These are phyloP conservation scores for Tachysurus vachellii DNA, from an alignment of 2,113 vertebrate genomes.

Conservation along the genomic window DNA sequence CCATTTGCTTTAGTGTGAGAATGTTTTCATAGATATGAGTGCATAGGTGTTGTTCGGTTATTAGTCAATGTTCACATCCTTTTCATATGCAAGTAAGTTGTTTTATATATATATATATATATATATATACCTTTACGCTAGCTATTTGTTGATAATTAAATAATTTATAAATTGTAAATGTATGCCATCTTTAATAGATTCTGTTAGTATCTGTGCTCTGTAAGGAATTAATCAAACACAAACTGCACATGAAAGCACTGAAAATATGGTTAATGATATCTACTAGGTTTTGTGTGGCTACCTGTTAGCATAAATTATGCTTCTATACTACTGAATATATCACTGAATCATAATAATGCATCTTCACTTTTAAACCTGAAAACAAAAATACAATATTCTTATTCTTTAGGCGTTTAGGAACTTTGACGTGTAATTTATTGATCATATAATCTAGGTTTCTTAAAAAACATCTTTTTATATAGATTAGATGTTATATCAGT, in stretches of 20 bases:
- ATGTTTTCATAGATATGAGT: neutral
- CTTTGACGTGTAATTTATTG: neutral
- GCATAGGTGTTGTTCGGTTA: neutral
- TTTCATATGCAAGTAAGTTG: neutral
- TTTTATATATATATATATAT: too few relatives aligned
- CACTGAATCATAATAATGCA: neutral
- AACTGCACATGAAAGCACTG: neutral
- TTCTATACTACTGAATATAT: neutral
- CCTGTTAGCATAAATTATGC: neutral
- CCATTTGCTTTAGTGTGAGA: neutral
- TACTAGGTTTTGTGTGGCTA: neutral
- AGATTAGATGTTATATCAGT: neutral
- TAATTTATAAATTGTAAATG: too few relatives aligned
- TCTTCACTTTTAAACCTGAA: neutral
- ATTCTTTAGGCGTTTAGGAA: neutral
- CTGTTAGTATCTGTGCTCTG: neutral
- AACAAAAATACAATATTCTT: neutral
- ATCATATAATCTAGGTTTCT: neutral
- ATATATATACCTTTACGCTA: neutral
- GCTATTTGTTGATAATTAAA: neutral
- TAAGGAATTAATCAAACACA: neutral
- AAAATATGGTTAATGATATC: neutral
- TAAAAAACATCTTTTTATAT: neutral
- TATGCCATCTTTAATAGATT: neutral
- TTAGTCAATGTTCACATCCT: neutral